phyloP scores from a whole-genome alignment of 2,888 invertebrate genomes.

The Alsophila aescularia region DNA sequence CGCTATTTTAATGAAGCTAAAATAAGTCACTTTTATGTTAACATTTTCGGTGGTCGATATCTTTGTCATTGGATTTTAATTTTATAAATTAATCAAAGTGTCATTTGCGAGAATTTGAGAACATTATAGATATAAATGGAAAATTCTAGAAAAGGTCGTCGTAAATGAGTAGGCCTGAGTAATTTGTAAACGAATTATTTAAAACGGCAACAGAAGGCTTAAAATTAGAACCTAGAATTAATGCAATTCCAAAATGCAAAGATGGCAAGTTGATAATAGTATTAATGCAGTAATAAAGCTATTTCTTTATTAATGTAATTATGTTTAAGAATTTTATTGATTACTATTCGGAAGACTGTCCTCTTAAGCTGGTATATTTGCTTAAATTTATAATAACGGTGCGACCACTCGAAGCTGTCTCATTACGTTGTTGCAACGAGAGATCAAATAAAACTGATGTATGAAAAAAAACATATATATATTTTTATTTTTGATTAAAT shows the following conservation, averaged over 20 bases:
- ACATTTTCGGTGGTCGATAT: slow-evolving; percentile 21
- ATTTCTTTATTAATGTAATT: not conserved
- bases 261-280: slow-evolving; percentile 18
- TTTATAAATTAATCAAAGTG: not conserved
- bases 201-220: not conserved
- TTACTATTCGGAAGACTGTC: slow-evolving; percentile 29
- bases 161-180: too few species aligned
- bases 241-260: slow-evolving; percentile 11
- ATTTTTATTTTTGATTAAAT: not conserved
- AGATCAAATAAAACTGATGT: not conserved
- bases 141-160: too few species aligned
- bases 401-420: slow-evolving; percentile 1
- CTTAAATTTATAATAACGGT: not conserved
- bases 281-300: slow-evolving; percentile 1
- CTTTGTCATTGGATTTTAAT: slow-evolving; percentile 2
- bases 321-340: not conserved
- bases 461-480: not conserved
- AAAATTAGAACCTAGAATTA: not conserved
- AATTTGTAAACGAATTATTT: not conserved
- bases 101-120: too few species aligned
- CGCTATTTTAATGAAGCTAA: not conserved
- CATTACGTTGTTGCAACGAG: not conserved
- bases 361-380: slow-evolving; percentile 18
- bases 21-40: not conserved
- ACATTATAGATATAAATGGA: not conserved